phyloP scores from a whole-genome alignment of 2,888 invertebrate genomes.

The Gastrophysa polygoni region DNA sequence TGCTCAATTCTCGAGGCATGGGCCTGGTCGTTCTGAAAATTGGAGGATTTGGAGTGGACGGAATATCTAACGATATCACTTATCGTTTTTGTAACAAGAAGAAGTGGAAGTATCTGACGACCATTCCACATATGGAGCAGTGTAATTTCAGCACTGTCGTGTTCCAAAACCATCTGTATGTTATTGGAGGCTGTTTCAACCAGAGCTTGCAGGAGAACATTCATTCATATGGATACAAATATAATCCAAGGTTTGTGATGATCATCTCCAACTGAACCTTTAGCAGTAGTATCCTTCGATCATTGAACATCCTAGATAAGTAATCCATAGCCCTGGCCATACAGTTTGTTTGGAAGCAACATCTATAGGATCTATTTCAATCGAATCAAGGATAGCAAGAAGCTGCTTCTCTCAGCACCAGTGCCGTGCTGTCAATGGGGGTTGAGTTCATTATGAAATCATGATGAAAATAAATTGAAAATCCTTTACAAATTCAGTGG shows the following conservation, averaged over 20 bases:
- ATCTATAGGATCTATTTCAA: no score
- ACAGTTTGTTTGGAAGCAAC: no score
- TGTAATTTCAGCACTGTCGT: conserved; percentile 76
- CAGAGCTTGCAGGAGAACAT: conserved; percentile 71
- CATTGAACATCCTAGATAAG: no score
- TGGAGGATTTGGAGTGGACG: conserved; percentile 71
- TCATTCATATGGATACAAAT: conserved; percentile 73
- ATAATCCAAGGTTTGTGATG: conserved; percentile 57
- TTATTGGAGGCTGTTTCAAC: conserved; percentile 76
- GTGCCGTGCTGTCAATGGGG: no score
- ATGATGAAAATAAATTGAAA: no score
- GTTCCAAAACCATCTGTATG: conserved; percentile 70
- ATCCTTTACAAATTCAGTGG: no score
- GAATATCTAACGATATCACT: conserved; percentile 71
- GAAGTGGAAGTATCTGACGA: conserved; percentile 69
- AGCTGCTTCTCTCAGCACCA: no score
- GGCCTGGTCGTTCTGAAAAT: conserved; percentile 71
- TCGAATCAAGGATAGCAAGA: no score
- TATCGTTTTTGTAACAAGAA: conserved; percentile 66
- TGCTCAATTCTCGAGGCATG: conserved; percentile 71
- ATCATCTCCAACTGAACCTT: no score
- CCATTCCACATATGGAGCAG: conserved; percentile 75
- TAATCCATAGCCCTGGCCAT: no score
- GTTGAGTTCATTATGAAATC: no score
- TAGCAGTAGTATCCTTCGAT: no score